A percentile compares a stretch with the other conserved stretches of the same genome.
These are phyloP conservation scores for Tineola bisselliella DNA, from an alignment of 2,888 invertebrate genomes.

Conservation along the genomic window DNA sequence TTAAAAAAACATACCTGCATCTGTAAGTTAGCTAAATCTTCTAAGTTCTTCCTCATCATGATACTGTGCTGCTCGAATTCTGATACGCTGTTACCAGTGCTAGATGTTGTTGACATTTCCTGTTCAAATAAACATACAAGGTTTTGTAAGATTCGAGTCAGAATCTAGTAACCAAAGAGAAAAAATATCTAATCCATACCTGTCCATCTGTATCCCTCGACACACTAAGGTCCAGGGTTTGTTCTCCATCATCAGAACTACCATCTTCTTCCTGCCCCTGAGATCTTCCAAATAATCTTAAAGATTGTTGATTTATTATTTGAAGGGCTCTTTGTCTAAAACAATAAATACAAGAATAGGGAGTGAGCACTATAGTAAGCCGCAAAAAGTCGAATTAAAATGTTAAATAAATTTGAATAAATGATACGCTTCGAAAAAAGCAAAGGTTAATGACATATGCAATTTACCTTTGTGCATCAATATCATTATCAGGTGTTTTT, in stretches of 20 bases:
- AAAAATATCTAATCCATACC: conserved; percentile 37
- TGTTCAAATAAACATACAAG: conserved; percentile 19
- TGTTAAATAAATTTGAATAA: conserved; percentile 11
- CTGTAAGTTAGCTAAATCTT: conserved; percentile 60
- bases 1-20: conserved; percentile 52
- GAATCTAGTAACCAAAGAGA: too few species aligned
- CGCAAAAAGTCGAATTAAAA: too few species aligned
- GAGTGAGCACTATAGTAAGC: too few species aligned
- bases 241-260: conserved; percentile 63
- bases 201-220: conserved; percentile 62
- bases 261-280: conserved; percentile 53
- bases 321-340: conserved; percentile 59
- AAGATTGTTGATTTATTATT: conserved; percentile 57
- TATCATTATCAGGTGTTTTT: conserved; percentile 60
- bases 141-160: too few species aligned
- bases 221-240: conserved; percentile 59
- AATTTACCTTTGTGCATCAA: conserved; percentile 49
- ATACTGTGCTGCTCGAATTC: conserved; percentile 61
- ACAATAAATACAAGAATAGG: too few species aligned
- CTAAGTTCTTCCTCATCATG: conserved; percentile 61
- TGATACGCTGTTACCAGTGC: conserved; percentile 61
- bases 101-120: conserved; percentile 63
- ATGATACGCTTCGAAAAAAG: too few species aligned
- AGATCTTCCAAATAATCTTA: conserved; percentile 49
- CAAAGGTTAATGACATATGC: too few species aligned